These are phyloP conservation scores for Fratercula arctica DNA, from an alignment of 2,797 vertebrate species.

Conservation along the genomic window DNA sequence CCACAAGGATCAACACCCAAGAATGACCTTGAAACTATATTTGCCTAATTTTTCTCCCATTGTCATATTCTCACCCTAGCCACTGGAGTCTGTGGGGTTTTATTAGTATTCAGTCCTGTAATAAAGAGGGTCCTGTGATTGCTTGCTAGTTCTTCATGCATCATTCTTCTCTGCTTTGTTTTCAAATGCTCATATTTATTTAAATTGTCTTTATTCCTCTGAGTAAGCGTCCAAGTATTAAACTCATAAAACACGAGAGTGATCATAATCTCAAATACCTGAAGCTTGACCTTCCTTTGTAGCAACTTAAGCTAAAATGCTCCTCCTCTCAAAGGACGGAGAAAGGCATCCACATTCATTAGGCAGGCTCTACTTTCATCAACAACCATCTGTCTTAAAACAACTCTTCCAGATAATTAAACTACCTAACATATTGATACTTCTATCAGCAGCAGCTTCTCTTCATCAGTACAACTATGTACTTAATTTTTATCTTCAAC, in stretches of 20 bases:
- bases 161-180: not conserved
- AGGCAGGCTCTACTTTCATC: not conserved
- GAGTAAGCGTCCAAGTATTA: not conserved
- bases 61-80: not conserved
- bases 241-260: not conserved
- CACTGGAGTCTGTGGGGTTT: not conserved
- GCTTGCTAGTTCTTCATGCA: not conserved
- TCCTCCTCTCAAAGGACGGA: not conserved
- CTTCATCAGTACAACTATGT: not conserved
- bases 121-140: not conserved
- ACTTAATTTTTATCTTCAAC: not conserved
- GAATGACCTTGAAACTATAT: not conserved
- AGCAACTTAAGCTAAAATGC: not conserved
- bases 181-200: not conserved
- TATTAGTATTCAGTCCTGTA: not conserved
- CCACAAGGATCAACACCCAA: not conserved
- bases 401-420: not conserved
- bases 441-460: not conserved
- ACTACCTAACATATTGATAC: not conserved
- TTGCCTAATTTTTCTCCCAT: not conserved
- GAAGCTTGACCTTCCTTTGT: not conserved
- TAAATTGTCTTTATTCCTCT: not conserved
- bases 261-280: slow-evolving; percentile 8
- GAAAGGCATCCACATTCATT: not conserved
- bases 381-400: not conserved